A percentile compares a stretch with the other conserved stretches of the same genome.
These are phyloP conservation scores for Argyrosomus regius DNA, from an alignment of 2,797 vertebrate genomes.

Conservation along the genomic window DNA sequence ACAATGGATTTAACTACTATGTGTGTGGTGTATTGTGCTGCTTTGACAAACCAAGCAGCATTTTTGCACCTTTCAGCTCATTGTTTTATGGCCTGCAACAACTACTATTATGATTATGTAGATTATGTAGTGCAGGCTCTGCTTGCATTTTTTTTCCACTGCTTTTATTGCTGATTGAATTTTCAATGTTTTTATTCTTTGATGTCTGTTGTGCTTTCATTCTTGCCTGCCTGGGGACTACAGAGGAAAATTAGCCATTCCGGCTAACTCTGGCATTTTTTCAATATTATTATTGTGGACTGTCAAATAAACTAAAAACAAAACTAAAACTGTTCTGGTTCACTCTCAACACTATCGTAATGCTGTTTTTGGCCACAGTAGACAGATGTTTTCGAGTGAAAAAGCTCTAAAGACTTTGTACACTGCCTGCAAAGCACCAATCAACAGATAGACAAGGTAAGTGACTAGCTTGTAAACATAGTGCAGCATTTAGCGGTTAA, in stretches of 20 bases:
- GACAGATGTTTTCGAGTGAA: neutral
- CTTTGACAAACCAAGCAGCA: neutral
- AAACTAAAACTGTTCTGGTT: neutral
- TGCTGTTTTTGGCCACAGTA: neutral
- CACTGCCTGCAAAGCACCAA: neutral
- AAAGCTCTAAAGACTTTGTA: neutral
- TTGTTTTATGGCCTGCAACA: neutral
- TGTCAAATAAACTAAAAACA: too few species aligned
- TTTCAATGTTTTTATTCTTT: too few species aligned
- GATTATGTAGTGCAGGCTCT: too few species aligned
- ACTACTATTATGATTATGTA: too few species aligned
- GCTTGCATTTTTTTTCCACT: too few species aligned
- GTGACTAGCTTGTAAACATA: neutral
- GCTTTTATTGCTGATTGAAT: too few species aligned
- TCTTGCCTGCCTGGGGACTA: too few species aligned
- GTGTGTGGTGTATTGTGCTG: neutral
- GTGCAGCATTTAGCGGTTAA: neutral
- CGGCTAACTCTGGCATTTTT: too few species aligned
- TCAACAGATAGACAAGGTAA: neutral
- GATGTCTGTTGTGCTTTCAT: too few species aligned
- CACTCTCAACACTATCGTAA: too few species aligned
- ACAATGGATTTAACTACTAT: neutral
- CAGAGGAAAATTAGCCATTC: too few species aligned
- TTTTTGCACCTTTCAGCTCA: neutral
- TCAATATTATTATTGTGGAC: too few species aligned